phyloP scores from a whole-genome alignment of 2,113 vertebrate species.

The Choloepus hoffmanni region DNA sequence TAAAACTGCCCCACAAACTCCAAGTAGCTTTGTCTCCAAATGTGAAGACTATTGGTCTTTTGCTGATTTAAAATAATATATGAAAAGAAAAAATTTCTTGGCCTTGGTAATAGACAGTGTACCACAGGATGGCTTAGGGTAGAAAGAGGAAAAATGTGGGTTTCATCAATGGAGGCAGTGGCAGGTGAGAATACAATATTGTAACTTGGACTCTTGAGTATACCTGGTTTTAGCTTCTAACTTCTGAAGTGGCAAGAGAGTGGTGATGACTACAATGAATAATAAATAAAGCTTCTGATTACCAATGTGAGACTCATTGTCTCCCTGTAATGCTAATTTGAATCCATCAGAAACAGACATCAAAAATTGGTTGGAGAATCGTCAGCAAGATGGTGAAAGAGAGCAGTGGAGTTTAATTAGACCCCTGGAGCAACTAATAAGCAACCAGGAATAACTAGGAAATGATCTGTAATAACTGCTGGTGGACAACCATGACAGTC shows the following conservation, averaged over 20 bases:
- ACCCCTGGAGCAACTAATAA: too few species aligned
- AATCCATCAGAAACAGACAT: neutral
- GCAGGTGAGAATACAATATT: neutral
- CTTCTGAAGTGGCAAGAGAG: conserved; percentile 31
- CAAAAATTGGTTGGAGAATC: neutral
- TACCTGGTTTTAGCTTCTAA: neutral
- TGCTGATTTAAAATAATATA: neutral
- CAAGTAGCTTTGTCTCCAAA: neutral
- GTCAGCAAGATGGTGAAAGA: too few species aligned
- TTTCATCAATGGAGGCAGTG: neutral
- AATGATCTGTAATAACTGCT: too few species aligned
- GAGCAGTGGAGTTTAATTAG: too few species aligned
- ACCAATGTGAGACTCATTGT: neutral
- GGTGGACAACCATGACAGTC: too few species aligned
- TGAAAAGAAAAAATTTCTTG: neutral
- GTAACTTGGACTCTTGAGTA: neutral
- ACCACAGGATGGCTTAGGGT: neutral
- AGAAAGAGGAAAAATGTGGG: neutral
- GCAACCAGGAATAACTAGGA: too few species aligned
- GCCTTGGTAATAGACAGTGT: neutral
- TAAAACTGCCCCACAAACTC: neutral
- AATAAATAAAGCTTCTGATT: neutral
- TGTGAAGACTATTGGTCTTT: neutral
- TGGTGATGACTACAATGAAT: neutral
- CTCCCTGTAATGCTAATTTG: neutral